Base-by-base conservation (phyloP, 1,140 invertebrate species). In the Whitmania pigra region DNA sequence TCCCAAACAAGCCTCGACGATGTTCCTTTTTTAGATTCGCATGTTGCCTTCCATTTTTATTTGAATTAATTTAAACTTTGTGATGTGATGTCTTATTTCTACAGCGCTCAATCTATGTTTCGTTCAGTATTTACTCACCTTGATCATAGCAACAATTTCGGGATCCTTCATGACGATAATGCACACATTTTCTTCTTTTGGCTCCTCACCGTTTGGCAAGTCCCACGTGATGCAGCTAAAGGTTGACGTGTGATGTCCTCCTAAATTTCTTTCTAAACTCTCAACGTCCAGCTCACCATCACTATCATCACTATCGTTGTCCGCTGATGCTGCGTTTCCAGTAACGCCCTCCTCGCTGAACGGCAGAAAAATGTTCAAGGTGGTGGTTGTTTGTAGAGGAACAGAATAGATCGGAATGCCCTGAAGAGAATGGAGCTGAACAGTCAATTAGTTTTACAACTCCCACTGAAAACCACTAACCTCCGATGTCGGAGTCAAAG, bases 141-240 rank as follows among this genome's bases (percentile, higher is more conserved):
- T 70, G 15, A 70, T 6, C 69, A 70, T 70, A 22, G 53, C 31
- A 22, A 70, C 43, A 25, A 70, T 70, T 2, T 70, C 69, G 43
- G 31, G 31, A 18, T 70, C 69, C 49, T 70, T 70, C 69, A 70
- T 70, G 36, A 70, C 49, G 43, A 70, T 70, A 22, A 70, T 29
- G n/a, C 69, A 27, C 13, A 25, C 22, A 29, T 49, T 53, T 20
- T 36, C 69, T 22, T 40, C 20, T 29, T 70, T 54, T 2, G 40
- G n/a, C 17, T 36, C 25, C 69, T 70, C 49, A 25, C 49, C 69
- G 29, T 7, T 54, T 25, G 69, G 69, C 40, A 70, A 27, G 27
- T 70, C 43, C 69, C 69, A 70, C 13, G 31, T 9, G 11, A 70
- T 70, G 36, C 25, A 25, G 29, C 53, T 53, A 18, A 70, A 70